Evolutionary conservation across 92 coral and sea anemone genomes (phyloP).

Genomic region (Parazoanthus darwini): DNA sequence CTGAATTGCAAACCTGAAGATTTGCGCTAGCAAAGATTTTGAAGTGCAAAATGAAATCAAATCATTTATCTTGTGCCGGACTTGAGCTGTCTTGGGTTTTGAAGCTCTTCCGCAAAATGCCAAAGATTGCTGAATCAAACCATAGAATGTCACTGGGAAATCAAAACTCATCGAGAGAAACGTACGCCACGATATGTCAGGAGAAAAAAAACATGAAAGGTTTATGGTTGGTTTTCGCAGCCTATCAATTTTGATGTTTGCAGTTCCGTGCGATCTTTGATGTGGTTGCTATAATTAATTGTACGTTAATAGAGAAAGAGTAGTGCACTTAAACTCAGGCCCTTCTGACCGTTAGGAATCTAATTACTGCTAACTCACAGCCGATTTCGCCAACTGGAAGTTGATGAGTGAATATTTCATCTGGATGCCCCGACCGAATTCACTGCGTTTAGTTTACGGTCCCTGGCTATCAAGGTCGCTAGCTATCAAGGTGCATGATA

Average conservation of each 20-base stretch:
- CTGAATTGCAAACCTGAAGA: background rate
- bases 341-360: background rate
- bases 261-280: conserved; percentile 9
- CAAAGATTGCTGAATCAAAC: background rate
- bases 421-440: no score
- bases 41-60: background rate
- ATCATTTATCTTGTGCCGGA: conserved; percentile 37
- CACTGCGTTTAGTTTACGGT: no score
- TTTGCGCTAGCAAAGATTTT: background rate
- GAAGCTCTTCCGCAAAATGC: conserved; percentile 26
- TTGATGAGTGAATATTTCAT: background rate
- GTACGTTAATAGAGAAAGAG: background rate
- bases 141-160: background rate
- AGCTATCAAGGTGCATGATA: no score
- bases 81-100: conserved; percentile 31
- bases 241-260: background rate
- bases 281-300: background rate
- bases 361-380: background rate
- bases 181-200: background rate
- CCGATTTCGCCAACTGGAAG: background rate
- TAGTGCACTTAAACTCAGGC: background rate
- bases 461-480: no score
- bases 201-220: background rate
- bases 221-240: background rate
- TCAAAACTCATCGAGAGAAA: background rate